Evolutionary conservation across 2,113 vertebrate genomes (phyloP), one percentile per base, ranked within the genome.

Genomic region (Gadus macrocephalus): DNA sequence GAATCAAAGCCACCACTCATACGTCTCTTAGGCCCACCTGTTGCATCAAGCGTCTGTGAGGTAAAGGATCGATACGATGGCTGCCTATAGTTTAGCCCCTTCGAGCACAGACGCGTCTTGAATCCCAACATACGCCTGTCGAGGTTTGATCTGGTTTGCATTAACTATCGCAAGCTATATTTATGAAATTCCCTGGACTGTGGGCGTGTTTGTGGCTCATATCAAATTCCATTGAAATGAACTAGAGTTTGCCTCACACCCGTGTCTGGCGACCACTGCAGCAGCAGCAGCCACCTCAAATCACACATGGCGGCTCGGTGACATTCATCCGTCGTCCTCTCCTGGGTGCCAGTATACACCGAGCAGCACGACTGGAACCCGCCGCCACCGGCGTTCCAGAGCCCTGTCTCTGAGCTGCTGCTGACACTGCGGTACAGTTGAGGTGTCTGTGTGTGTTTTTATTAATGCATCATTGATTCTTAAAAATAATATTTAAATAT

Each of bases 221-320:
- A 71, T 82, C 66, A 75, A 75, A 81, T 71, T 66, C 72, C 70
- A 27, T 7, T 83, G 71, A 86, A 81, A 81, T 76, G 74, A 79
- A 85, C 77, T 70, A 64, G 42, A 49, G 73, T 74, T 82, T 69
- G 64, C 70, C 77, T 72, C 76, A 64, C 84, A 81, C 80, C 78
- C 74, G 49, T 5, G 69, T 22, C 66, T 81, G 74, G 76, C 79
- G 79, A 75, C 72, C 2, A 1, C 42, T 12, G 42, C 42, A 2
- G n/a, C 42, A 49, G 42, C 42, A 2, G n/a, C 75, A 2, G n/a
- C 75, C 69, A 63, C 74, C 62, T 78, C 76, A 62, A 69, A 81
- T 80, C 81, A 77, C 74, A 66, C 73, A 71, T 65, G 66, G 77
- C 77, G 81, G 84, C 82, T 80, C 81, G 74, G 81, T 85, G 67